Base-by-base conservation (phyloP, 2,888 invertebrate genomes). In the Drosophila subsilvestris region DNA sequence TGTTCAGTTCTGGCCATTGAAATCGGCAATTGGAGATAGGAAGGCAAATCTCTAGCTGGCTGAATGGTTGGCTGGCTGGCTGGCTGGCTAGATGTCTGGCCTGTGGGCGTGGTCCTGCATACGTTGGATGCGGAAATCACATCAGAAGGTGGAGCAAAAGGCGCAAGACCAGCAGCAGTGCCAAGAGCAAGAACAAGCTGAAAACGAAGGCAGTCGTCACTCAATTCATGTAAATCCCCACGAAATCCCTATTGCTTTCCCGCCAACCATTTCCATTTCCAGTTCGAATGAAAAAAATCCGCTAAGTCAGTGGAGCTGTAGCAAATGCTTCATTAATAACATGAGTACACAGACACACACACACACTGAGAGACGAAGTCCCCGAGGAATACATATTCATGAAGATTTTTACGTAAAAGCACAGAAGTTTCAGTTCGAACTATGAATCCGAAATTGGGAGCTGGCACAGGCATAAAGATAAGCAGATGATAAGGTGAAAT, bases 271-370 rank as follows among this genome's bases (percentile, higher is more conserved):
- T n/a, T n/a, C 12, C n/a, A 53, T 29, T 27, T 29, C 27, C 63
- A 56, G 73, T 66, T 68, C 65, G 68, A 60, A 62, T 74, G 48
- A 61, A 59, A 82, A 72, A 74, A 82, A 75, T 74, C 83, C 63
- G 68, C 62, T 73, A 76, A 79, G 83, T 82, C 74, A 86, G 80
- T 78, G 62, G 72, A 77, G 63, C 62, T 50, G 51, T 54, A 57
- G 59, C 50, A 72, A 68, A 74, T 63, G 71, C 63, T 78, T 86
- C 84, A 88, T 86, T 84, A 88, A 86, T 78, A 88, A 75, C 67
- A 66, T 29, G 61, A 59, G 57, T 51, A 67, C 42, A 22, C 27
- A 60, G 32, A 47, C 47, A 50, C 50, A 67, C 54, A 51, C 48
- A 53, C 14, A 37, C 18, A 32, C 17, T 42, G 32, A 29, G 14